Evolutionary conservation across 1,140 invertebrate species (phyloP), one percentile per base, ranked within the genome.

Genomic region (Lysiphlebus fabarum): DNA sequence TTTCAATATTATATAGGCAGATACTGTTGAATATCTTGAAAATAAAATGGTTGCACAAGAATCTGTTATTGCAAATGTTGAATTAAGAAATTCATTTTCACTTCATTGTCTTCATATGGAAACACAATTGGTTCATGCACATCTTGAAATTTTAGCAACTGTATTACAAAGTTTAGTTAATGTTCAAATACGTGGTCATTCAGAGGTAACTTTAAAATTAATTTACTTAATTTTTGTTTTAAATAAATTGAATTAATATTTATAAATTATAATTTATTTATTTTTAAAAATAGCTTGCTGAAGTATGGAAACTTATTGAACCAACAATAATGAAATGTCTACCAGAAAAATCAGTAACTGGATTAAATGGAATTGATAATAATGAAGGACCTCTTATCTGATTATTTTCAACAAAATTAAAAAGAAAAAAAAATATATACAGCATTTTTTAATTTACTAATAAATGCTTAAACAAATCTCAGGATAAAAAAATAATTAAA

Each of bases 51-150:
- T 88, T 48, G 82, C 85, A 43, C 87, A 89, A 79, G 87, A 89
- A 70, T 84, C 83, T 61, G 82, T 87, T 12, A 88, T 89, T 53
- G 82, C 84, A 1, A 87, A 86, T 62, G 85, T 89, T 66, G 88
- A 89, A 68, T 80, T 87, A 55, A 78, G 87, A 53, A 86, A 86
- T 65, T 85, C 85, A 51, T 89, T 86, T 72, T 88, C 87, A 40
- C 73, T 90, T 6, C 85, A 89, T 65, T 89, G 87, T 70, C 77
- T 89, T 8, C 85, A 88, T 66, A 84, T 88, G 83, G 87, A 90
- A 72, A 88, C 87, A 0, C 87, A 88, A 63, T 70, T 89, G 34
- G 85, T 90, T 26, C 86, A 88, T 65, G 82, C 84, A 3, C 84
- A 89, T 70, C 74, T 89, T 56, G 86, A 87, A 66, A 84, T 87